phyloP scores from a whole-genome alignment of 2,888 invertebrate species.

The Rotaria magnacalcarata region DNA sequence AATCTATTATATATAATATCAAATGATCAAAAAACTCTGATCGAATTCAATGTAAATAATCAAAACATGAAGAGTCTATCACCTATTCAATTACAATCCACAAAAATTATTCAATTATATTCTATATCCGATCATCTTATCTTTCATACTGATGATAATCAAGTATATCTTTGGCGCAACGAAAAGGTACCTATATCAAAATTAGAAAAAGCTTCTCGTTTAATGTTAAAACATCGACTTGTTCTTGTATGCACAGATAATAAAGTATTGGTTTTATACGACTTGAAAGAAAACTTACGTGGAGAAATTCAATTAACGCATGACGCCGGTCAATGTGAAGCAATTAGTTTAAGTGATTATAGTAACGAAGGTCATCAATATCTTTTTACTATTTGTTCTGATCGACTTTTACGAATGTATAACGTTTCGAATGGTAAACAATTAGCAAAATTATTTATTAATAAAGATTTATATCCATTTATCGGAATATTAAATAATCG shows the following conservation, averaged over 20 bases:
- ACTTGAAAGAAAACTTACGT: neutral
- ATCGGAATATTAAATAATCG: neutral
- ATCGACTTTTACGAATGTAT: neutral
- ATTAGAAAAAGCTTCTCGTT: neutral
- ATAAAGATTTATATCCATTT: neutral
- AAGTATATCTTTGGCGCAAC: neutral
- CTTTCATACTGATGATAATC: neutral
- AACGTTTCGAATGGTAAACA: neutral
- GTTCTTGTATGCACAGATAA: neutral
- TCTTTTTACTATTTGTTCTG: neutral
- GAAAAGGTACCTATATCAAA: neutral
- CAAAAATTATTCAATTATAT: neutral
- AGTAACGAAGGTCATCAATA: neutral
- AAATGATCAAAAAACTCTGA: neutral
- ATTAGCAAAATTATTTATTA: neutral
- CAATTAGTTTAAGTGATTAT: neutral
- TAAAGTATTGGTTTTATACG: neutral
- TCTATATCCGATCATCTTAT: neutral
- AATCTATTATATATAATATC: neutral
- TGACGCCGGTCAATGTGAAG: neutral
- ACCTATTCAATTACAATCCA: neutral
- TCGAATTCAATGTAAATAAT: neutral
- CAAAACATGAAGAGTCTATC: neutral
- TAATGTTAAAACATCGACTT: neutral
- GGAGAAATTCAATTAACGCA: neutral